Evolutionary conservation across 2,888 invertebrate genomes (phyloP), one percentile per base, ranked within the genome.

Genomic region (Ctena decussata): DNA sequence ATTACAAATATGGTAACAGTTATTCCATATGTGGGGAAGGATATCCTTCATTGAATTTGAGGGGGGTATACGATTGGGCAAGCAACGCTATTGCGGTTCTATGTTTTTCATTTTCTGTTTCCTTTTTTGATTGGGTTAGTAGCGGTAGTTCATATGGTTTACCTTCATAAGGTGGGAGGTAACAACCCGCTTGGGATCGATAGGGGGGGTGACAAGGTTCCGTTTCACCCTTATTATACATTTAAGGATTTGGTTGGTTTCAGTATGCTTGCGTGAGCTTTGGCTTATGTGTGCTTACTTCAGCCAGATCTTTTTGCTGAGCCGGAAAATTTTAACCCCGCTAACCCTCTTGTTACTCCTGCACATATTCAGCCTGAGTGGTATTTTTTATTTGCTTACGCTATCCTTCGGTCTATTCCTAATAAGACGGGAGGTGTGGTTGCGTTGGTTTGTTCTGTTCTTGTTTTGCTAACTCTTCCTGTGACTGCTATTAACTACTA

Each of bases 361-460:
- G 95, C 97, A 11, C 98, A 98, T 94, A 98, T 98, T 96, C 97
- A 98, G 97, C 98, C 97, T 70, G 98, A 98, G 97, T 98, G 97
- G 97, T 98, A 98, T 95, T 98, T 98, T 93, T 95, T 98, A 96
- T 98, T 98, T 96, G 97, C 98, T 21, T 98, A 98, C 95, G 97
- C 97, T 27, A 98, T 98, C 96, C 91, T 98, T 93, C 98, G 98
- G 37, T 97, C 97, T 53, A 97, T 98, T 82, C 97, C 98, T 8
- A 98, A 97, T 96, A 98, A 98, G 97, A 94, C 97, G 96, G 97
- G 97, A 77, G 97, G 98, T 87, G 97, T 98, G 71, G 96, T 97
- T 93, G 97, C 97, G 0, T 93, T 97, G 96, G 87, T 97, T 0
- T 91, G 97, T 95, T 97, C 97, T 85, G 97, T 98, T 96, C 93